Evolutionary conservation across 1,140 invertebrate species (phyloP).

Genomic region (Bursaphelenchus mucronatus): DNA sequence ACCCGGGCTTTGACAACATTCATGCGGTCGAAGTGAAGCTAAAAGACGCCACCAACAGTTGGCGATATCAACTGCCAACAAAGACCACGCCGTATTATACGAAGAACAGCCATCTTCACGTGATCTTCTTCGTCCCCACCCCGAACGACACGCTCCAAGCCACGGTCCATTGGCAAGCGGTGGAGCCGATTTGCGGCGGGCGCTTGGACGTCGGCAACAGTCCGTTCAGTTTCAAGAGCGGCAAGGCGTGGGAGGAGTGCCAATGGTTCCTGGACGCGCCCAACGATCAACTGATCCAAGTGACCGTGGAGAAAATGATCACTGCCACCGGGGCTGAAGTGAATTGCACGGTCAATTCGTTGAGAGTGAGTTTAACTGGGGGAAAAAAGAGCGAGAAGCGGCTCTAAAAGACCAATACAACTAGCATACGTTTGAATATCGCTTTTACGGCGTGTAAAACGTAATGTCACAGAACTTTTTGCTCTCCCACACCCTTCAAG

Average conservation of each 20-base stretch:
- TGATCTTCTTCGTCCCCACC: no score
- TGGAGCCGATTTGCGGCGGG: conserved; percentile 10
- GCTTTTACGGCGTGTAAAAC: background rate
- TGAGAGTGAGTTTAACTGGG: conserved; percentile 45
- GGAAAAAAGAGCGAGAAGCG: background rate
- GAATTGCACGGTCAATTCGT: conserved; percentile 61
- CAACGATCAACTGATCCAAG: conserved; percentile 53
- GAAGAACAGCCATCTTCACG: no score
- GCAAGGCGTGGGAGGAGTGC: conserved; percentile 30
- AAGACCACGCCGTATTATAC: no score
- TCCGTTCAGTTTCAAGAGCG: conserved; percentile 5
- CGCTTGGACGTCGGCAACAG: background rate
- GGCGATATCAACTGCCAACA: no score
- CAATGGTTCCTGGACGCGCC: conserved; percentile 59
- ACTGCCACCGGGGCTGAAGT: conserved; percentile 11
- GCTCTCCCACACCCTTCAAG: background rate
- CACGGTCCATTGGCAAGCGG: no score
- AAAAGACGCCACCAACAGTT: no score
- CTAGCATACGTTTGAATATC: background rate
- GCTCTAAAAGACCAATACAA: background rate
- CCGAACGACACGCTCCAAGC: no score
- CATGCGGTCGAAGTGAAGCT: no score
- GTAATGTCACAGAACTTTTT: no score
- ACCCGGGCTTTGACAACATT: no score
- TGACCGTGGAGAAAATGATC: conserved; percentile 51